These are phyloP conservation scores for Thaumatotibia leucotreta DNA, from an alignment of 1,140 invertebrate species.

Conservation along the genomic window DNA sequence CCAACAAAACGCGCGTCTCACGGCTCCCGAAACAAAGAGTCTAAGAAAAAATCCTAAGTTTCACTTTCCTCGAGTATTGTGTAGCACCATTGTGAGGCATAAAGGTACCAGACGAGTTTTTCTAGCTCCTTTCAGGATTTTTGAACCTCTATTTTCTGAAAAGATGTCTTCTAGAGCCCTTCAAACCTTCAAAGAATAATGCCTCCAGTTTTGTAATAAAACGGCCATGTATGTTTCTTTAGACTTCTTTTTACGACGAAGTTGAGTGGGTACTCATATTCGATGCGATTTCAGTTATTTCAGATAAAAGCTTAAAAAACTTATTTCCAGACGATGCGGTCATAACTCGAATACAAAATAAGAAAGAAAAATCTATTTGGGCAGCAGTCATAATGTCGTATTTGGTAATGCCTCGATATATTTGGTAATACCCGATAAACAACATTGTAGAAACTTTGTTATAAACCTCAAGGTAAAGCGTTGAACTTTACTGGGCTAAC, in stretches of 20 bases:
- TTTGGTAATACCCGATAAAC: slow-evolving; percentile 29
- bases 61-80: slow-evolving; percentile 54
- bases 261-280: not conserved
- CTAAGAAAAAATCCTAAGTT: slow-evolving; percentile 57
- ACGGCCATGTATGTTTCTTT: not conserved
- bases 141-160: not conserved
- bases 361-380: not conserved
- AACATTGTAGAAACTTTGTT: slow-evolving; percentile 20
- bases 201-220: not conserved
- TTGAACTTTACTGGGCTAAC: slow-evolving; percentile 23
- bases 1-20: slow-evolving; percentile 30
- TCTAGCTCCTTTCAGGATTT: slow-evolving; percentile 27
- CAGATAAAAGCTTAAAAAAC: not conserved
- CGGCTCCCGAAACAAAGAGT: slow-evolving; percentile 42
- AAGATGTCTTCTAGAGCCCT: not conserved
- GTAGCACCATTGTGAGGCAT: slow-evolving; percentile 47
- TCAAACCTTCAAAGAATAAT: slow-evolving; percentile 14
- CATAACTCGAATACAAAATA: not conserved
- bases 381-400: slow-evolving; percentile 17
- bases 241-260: not conserved
- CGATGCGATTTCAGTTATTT: not conserved
- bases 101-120: slow-evolving; percentile 46
- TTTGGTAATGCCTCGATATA: slow-evolving; percentile 25
- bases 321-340: slow-evolving; percentile 5
- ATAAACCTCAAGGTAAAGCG: slow-evolving; percentile 26